Evolutionary conservation across 1,140 invertebrate species (phyloP).

Genomic region (Brachionus manjavacas): DNA sequence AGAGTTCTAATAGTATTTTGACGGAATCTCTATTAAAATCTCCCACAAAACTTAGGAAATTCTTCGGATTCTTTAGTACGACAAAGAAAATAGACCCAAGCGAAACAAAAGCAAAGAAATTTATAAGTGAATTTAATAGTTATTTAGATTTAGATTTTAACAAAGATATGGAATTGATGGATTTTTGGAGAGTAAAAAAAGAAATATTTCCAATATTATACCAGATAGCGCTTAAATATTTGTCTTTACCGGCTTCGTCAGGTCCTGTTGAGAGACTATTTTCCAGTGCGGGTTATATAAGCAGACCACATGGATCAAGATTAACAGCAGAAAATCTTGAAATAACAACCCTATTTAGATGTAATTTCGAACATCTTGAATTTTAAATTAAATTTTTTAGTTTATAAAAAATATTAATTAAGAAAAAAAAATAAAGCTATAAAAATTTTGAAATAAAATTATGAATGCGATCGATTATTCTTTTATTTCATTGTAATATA

Average conservation of each 20-base stretch:
- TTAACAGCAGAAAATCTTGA: not conserved
- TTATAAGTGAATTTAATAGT: not conserved
- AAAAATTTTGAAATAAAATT: not conserved
- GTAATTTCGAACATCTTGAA: not conserved
- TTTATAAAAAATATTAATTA: not conserved
- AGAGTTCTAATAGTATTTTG: not conserved
- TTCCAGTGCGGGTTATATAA: not conserved
- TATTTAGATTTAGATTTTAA: not conserved
- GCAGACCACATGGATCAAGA: not conserved
- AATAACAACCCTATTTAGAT: not conserved
- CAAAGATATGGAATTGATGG: not conserved
- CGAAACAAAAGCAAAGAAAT: not conserved
- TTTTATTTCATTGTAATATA: not conserved
- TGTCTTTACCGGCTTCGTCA: not conserved
- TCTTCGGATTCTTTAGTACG: not conserved
- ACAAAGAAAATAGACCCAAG: not conserved
- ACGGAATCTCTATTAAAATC: not conserved
- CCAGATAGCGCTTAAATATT: not conserved
- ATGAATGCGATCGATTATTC: not conserved
- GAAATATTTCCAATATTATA: not conserved
- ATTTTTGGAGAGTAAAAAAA: not conserved
- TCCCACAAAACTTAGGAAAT: not conserved
- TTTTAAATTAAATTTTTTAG: not conserved
- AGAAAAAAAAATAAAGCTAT: not conserved
- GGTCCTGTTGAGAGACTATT: not conserved